phyloP scores from a whole-genome alignment of 2,797 vertebrate genomes.

The Anniella stebbinsi region DNA sequence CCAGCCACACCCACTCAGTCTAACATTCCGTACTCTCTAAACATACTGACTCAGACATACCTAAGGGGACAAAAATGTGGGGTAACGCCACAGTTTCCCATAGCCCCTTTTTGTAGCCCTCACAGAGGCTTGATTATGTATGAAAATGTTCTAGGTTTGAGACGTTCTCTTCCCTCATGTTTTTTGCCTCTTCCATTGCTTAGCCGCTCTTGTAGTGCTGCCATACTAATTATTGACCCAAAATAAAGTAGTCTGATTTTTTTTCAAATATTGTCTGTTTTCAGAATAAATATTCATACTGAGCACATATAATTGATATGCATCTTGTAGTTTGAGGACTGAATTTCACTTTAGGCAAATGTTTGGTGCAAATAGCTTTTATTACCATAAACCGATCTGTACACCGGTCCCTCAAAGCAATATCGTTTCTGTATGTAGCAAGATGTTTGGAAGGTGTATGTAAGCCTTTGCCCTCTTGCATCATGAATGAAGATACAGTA shows the following conservation, averaged over 20 bases:
- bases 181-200: too few species aligned
- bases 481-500: not conserved
- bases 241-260: not conserved
- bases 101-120: not conserved
- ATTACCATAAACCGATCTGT: not conserved
- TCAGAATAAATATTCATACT: not conserved
- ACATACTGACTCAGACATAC: too few species aligned
- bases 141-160: not conserved
- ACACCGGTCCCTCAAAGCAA: not conserved
- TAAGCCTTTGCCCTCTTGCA: not conserved
- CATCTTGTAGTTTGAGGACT: not conserved
- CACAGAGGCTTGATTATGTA: not conserved
- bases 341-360: not conserved
- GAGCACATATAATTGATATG: not conserved
- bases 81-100: too few species aligned
- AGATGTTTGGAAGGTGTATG: not conserved
- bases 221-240: not conserved
- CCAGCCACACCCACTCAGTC: too few species aligned
- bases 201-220: not conserved
- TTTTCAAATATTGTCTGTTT: not conserved
- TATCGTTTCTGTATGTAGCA: not conserved
- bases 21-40: too few species aligned
- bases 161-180: not conserved
- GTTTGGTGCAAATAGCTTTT: not conserved
- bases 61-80: too few species aligned